phyloP scores from a whole-genome alignment of 2,888 invertebrate species.

The Agrotis clavis region DNA sequence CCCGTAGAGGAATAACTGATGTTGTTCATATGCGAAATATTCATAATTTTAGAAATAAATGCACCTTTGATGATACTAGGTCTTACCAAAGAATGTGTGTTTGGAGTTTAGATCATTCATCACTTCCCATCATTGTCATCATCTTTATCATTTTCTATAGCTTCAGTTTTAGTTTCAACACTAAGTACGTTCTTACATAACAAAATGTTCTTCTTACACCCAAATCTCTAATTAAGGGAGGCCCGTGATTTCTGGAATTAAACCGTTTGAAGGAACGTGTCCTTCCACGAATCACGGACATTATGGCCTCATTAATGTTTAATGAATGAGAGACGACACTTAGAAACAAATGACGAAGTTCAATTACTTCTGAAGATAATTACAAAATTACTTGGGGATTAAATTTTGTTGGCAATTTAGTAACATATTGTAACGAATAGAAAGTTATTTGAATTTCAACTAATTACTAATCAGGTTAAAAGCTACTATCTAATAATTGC shows the following conservation, averaged over 20 bases:
- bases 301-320: slow-evolving; percentile 36
- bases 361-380: slow-evolving; percentile 30
- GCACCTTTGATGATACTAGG: not conserved
- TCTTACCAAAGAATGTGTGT: not conserved
- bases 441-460: slow-evolving; percentile 19
- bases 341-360: slow-evolving; percentile 22
- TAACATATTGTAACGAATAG: slow-evolving; percentile 5
- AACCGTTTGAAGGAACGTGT: slow-evolving; percentile 26
- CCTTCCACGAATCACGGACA: slow-evolving; percentile 27
- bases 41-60: not conserved
- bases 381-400: slow-evolving; percentile 31
- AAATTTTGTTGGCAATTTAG: slow-evolving; percentile 20
- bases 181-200: too few relatives aligned
- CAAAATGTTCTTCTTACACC: slow-evolving; percentile 1
- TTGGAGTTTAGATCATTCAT: not conserved
- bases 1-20: not conserved
- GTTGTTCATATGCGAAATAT: too few relatives aligned
- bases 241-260: slow-evolving; percentile 18
- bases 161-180: not conserved
- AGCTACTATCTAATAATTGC: slow-evolving; percentile 33
- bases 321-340: slow-evolving; percentile 32
- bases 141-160: not conserved
- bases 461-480: slow-evolving; percentile 47
- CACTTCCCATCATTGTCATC: not conserved
- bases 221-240: slow-evolving; percentile 2